phyloP scores from a whole-genome alignment of 2,888 invertebrate genomes.

The Megalurothrips usitatus region DNA sequence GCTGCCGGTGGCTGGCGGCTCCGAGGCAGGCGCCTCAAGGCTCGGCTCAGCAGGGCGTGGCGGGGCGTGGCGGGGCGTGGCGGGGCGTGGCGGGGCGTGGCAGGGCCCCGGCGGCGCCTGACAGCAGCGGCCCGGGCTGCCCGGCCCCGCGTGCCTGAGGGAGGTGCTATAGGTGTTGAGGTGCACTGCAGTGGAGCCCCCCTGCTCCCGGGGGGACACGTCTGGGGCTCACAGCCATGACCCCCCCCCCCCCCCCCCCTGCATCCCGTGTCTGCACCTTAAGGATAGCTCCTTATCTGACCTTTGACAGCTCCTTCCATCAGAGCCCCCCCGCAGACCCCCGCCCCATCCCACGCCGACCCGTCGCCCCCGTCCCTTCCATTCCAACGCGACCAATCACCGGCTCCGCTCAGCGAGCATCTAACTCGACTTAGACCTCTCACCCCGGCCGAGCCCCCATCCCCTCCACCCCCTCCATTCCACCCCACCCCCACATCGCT shows the following conservation, averaged over 20 bases:
- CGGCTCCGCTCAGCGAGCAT: neutral
- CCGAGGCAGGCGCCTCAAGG: neutral
- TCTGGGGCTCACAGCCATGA: neutral
- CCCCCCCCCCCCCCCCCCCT: neutral
- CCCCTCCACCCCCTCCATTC: neutral
- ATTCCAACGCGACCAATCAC: neutral
- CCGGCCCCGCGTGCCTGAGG: no score
- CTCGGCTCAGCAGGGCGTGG: no score
- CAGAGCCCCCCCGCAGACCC: neutral
- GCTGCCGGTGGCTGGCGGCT: neutral
- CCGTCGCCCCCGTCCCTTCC: neutral
- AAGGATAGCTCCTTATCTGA: conserved; percentile 24
- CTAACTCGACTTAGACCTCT: no score
- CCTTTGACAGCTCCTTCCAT: conserved; percentile 21
- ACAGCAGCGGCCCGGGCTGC: no score
- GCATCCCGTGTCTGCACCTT: neutral
- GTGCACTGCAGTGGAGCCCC: neutral
- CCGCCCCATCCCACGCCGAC: neutral
- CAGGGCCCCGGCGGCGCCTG: neutral
- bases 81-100: no score
- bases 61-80: no score
- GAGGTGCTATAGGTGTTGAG: neutral
- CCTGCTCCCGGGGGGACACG: no score
- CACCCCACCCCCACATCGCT: neutral
- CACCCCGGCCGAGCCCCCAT: neutral